phyloP scores from a whole-genome alignment of 2,113 vertebrate species.

The Xyrauchen texanus region DNA sequence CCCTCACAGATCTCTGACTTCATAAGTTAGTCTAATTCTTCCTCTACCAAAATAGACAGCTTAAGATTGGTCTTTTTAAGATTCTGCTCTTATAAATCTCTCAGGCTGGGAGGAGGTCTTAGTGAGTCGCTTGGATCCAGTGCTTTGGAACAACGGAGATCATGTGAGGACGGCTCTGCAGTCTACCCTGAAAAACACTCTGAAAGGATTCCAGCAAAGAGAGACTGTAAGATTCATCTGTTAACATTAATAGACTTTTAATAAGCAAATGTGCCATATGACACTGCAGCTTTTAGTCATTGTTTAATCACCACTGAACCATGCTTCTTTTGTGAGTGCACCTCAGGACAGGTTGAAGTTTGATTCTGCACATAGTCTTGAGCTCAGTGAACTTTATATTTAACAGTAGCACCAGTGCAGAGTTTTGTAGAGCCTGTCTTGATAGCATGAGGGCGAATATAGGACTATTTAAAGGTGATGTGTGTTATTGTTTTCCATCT shows the following conservation, averaged over 20 bases:
- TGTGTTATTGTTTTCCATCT: too few relatives aligned
- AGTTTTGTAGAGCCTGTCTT: constrained; percentile 72
- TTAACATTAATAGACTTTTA: background rate
- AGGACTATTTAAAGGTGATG: too few relatives aligned
- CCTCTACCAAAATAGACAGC: background rate
- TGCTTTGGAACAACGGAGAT: constrained; percentile 70
- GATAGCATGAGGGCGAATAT: constrained; percentile 75
- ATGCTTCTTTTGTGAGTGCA: constrained; percentile 21
- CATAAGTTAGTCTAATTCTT: constrained; percentile 63
- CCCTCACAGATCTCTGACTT: constrained; percentile 66
- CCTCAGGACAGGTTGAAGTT: constrained; percentile 66
- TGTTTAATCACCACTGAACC: background rate
- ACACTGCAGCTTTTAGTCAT: background rate
- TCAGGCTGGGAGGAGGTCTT: constrained; percentile 69
- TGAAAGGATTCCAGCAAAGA: constrained; percentile 59
- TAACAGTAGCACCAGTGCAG: constrained; percentile 69
- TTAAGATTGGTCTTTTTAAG: background rate
- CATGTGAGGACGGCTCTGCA: constrained; percentile 61
- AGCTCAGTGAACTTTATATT: constrained; percentile 68
- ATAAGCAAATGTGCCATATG: background rate
- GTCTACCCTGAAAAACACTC: constrained; percentile 60
- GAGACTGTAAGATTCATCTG: constrained; percentile 58
- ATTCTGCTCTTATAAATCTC: background rate
- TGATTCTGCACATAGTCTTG: constrained; percentile 65
- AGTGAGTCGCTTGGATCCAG: constrained; percentile 70